Evolutionary conservation across 2,797 vertebrate species (phyloP).

Genomic region (Brachymystax lenok): DNA sequence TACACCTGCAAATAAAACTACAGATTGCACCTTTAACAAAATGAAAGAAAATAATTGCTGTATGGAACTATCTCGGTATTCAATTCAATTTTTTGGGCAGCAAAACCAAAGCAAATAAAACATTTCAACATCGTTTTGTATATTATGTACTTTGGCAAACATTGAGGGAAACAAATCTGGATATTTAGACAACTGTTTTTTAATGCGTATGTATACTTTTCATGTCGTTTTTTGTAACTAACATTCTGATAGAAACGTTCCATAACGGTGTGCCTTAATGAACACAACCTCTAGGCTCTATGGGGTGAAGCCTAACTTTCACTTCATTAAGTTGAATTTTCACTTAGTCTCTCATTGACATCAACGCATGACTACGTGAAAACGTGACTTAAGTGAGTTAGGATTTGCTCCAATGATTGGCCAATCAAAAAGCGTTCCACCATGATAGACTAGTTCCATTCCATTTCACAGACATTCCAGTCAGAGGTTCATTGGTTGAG

Average conservation of each 20-base stretch:
- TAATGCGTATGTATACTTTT: conserved; percentile 55
- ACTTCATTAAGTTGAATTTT: conserved; percentile 25
- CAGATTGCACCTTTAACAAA: neutral
- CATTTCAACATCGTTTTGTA: conserved; percentile 60
- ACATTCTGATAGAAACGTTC: conserved; percentile 42
- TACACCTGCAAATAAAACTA: neutral
- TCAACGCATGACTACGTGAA: neutral
- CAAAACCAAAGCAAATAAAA: conserved; percentile 26
- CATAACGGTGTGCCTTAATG: neutral
- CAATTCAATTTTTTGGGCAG: conserved; percentile 50
- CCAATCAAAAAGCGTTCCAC: conserved; percentile 25
- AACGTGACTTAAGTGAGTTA: neutral
- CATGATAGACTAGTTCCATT: neutral
- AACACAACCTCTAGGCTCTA: neutral
- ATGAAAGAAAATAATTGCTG: conserved; percentile 35
- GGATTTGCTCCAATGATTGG: conserved; percentile 11
- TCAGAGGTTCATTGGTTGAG: conserved; percentile 12
- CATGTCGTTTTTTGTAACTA: conserved; percentile 68
- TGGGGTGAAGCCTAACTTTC: neutral
- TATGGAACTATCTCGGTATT: conserved; percentile 41
- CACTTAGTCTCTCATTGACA: conserved; percentile 19
- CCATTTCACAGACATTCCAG: conserved; percentile 50
- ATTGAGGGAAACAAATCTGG: conserved; percentile 43
- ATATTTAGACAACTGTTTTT: conserved; percentile 55
- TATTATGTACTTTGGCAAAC: conserved; percentile 61